These are phyloP conservation scores for Diplazon laetatorius DNA, from an alignment of 2,888 invertebrate genomes.

Conservation along the genomic window DNA sequence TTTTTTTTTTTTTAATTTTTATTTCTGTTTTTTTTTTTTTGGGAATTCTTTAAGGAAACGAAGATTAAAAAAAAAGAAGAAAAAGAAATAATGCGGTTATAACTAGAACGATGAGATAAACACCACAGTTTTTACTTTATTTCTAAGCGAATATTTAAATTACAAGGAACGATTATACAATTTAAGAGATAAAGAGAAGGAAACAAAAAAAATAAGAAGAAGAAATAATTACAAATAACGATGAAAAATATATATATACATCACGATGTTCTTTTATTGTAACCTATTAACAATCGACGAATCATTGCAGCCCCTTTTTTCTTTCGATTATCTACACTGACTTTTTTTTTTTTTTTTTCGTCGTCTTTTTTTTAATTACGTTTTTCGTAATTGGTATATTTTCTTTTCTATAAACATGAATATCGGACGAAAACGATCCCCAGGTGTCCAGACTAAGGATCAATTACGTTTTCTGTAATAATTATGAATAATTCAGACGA, in stretches of 20 bases:
- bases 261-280: conserved; percentile 57
- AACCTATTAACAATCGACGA: conserved; percentile 29
- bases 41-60: conserved; percentile 54
- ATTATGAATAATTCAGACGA: no score
- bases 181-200: conserved; percentile 56
- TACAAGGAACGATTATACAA: conserved; percentile 61
- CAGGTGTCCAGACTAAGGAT: no score
- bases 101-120: conserved; percentile 63
- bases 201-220: conserved; percentile 56
- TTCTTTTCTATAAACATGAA: no score
- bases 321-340: conserved; percentile 67
- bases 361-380: conserved; percentile 35
- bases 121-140: conserved; percentile 67
- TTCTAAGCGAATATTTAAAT: conserved; percentile 65
- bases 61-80: conserved; percentile 55
- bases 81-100: conserved; percentile 60
- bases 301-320: conserved; percentile 18
- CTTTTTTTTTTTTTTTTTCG: conserved; percentile 64
- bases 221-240: conserved; percentile 52
- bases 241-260: conserved; percentile 56
- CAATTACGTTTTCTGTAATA: no score
- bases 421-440: no score
- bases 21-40: conserved; percentile 31
- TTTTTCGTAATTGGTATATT: conserved; percentile 50
- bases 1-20: no score